Conservation (phyloP, 1,140 invertebrate genomes). For the Drosophila pandora region DNA sequence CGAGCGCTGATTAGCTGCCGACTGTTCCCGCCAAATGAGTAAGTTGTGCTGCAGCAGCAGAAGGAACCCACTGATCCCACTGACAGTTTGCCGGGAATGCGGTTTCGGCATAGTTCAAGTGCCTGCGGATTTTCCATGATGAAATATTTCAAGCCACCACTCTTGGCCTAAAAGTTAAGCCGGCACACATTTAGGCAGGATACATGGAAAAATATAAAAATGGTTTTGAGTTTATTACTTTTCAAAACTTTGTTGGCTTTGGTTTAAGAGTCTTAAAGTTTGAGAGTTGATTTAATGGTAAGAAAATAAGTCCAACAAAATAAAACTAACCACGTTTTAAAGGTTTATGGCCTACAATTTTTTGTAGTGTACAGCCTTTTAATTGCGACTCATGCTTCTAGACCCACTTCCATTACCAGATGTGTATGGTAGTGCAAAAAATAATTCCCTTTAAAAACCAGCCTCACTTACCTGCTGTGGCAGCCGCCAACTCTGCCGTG, state of each 20-base stretch:
- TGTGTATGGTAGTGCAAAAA: conserved; percentile 17
- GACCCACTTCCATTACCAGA: conserved; percentile 8
- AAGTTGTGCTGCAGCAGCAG: conserved; percentile 12
- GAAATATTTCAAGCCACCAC: conserved; percentile 9
- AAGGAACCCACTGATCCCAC: neutral
- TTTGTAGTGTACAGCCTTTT: conserved; percentile 10
- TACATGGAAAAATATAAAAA: conserved; percentile 1
- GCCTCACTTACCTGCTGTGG: conserved; percentile 7
- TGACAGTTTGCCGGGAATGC: conserved; percentile 4
- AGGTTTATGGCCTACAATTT: neutral
- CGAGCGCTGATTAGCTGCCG: conserved; percentile 40
- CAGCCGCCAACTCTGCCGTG: conserved; percentile 5
- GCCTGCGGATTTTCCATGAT: conserved; percentile 17
- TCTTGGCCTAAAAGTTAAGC: neutral
- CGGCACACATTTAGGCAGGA: conserved; percentile 1
- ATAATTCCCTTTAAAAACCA: conserved; percentile 21
- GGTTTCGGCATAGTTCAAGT: conserved; percentile 30
- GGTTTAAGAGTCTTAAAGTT: too few relatives aligned
- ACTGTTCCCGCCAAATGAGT: conserved; percentile 22
- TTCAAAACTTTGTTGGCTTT: neutral
- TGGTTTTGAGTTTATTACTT: neutral
- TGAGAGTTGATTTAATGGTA: neutral
- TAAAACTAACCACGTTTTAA: neutral
- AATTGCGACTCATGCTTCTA: conserved; percentile 27
- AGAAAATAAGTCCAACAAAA: neutral